Evolutionary conservation across 2,888 invertebrate species (phyloP), one percentile per base, ranked within the genome.

Genomic region (Glyphotaelius pellucidus): DNA sequence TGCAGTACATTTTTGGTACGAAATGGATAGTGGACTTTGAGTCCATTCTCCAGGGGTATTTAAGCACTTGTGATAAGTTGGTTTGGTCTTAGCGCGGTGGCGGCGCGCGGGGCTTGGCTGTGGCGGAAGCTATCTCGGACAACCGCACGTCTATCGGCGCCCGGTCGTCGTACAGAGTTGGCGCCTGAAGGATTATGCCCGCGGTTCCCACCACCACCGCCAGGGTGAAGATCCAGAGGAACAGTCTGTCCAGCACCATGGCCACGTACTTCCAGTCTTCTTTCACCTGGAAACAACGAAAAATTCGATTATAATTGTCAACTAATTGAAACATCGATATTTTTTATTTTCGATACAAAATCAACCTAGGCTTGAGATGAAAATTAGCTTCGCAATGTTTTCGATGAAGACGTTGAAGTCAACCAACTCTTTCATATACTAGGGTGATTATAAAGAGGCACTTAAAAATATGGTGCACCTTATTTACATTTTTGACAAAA

Each of bases 201-300:
- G 98, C 98, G 90, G 98, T 99, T 85, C 99, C 99, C 94, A 99
- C 98, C 93, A 99, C 96, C 94, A 99, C 99, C 89, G 99, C 99
- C 95, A 99, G 96, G 94, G 99, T 99, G 96, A 99, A 99, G 95
- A 99, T 99, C 98, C 99, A 99, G 94, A 99, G 97, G 96, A 99
- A 99, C 94, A 99, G 97, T 93, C 99, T 97, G 96, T 99, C 99
- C 95, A 99, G 96, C 94, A 99, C 99, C 98, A 99, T 99, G 93
- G 99, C 99, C 94, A 99, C 99, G 96, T 99, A 99, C 95, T 99
- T 99, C 99, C 99, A 99, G 96, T 99, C 99, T 96, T 99, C 99
- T 96, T 98, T 98, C 94, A 98, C 98, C 98, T 98, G 38, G 90
- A 91, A 80, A 83, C 19, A 25, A 15, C 9, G 15, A 35, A 35